Percentiles rank a stretch among this genome's conserved stretches.
Conservation (phyloP, 2,113 vertebrate genomes). For the Pseudorhombus dupliciocellatus region DNA sequence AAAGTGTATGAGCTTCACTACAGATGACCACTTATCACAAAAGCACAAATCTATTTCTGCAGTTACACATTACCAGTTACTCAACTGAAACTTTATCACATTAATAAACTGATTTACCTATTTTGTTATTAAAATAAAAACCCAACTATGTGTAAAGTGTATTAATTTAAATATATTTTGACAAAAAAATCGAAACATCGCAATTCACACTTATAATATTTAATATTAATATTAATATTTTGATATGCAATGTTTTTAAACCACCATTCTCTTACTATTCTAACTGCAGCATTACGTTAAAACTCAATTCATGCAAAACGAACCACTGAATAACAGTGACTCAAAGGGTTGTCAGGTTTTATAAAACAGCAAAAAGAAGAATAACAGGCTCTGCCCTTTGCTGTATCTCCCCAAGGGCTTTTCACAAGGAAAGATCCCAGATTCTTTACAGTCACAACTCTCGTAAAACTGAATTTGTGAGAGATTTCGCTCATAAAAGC, state of each 20-base stretch:
- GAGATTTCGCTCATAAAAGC: slow-evolving; percentile 56
- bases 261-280: background rate
- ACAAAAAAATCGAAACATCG: slow-evolving; percentile 8
- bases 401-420: slow-evolving; percentile 18
- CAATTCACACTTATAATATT: slow-evolving; percentile 7
- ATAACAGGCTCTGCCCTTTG: slow-evolving; percentile 35
- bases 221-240: background rate
- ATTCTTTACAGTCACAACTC: slow-evolving; percentile 35
- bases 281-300: background rate
- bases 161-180: background rate
- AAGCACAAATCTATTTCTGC: slow-evolving; percentile 7
- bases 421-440: slow-evolving; percentile 25
- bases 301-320: background rate
- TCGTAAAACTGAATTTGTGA: slow-evolving; percentile 62
- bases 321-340: background rate
- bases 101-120: background rate
- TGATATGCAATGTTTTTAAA: background rate
- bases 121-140: slow-evolving; percentile 13
- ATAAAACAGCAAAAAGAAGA: slow-evolving; percentile 44
- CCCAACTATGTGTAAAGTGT: background rate
- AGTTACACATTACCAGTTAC: slow-evolving; percentile 8
- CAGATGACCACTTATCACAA: background rate
- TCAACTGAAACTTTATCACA: background rate
- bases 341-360: slow-evolving; percentile 30
- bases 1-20: slow-evolving; percentile 8